phyloP scores from a whole-genome alignment of 2,888 invertebrate genomes.

The Drosophila quinaria region DNA sequence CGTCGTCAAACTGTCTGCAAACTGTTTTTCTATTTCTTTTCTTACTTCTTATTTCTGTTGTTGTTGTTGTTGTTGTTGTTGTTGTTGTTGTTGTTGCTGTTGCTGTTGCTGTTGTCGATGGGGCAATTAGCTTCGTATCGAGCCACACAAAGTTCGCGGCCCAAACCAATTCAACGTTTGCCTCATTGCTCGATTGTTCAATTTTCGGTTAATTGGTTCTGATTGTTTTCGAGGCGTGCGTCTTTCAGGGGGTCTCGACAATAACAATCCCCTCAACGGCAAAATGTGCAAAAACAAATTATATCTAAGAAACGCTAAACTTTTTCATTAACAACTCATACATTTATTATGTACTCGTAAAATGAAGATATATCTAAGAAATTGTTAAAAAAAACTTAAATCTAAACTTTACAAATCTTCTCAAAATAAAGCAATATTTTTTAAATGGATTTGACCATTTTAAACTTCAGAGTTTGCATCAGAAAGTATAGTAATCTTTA shows the following conservation, averaged over 20 bases:
- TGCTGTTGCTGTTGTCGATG: slow-evolving; percentile 53
- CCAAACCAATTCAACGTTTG: slow-evolving; percentile 54
- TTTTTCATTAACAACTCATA: not conserved
- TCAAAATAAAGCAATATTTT: not conserved
- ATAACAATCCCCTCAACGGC: slow-evolving; percentile 3
- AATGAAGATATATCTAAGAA: not conserved
- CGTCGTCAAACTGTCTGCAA: slow-evolving; percentile 77
- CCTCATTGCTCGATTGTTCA: slow-evolving; percentile 67
- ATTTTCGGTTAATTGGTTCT: slow-evolving; percentile 82
- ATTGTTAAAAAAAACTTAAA: not conserved
- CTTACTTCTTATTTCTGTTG: not conserved
- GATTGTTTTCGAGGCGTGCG: slow-evolving; percentile 81
- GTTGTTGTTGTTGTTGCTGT: slow-evolving; percentile 47
- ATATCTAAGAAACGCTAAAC: not conserved
- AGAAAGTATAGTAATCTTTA: too few species aligned
- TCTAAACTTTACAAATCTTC: not conserved
- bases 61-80: slow-evolving; percentile 26
- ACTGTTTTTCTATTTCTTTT: slow-evolving; percentile 25
- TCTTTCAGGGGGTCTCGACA: slow-evolving; percentile 25
- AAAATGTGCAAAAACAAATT: not conserved
- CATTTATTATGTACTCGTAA: not conserved
- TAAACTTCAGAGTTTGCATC: too few species aligned
- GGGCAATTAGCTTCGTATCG: slow-evolving; percentile 72
- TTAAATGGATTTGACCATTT: too few species aligned
- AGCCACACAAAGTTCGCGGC: slow-evolving; percentile 56